phyloP scores from a whole-genome alignment of 1,140 invertebrate species.

The Colletes gigas region DNA sequence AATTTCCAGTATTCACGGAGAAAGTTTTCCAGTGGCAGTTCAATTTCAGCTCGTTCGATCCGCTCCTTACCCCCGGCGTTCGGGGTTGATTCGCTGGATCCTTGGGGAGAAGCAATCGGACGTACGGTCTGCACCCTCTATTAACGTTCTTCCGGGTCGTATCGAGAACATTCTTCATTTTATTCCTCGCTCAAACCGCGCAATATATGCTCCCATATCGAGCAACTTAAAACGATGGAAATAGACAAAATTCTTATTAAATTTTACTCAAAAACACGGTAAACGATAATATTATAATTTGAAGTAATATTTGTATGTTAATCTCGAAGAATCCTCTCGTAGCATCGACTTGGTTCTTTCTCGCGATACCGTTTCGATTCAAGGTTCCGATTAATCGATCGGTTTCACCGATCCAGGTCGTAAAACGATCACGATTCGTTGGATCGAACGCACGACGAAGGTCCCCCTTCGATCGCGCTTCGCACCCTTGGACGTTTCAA shows the following conservation, averaged over 20 bases:
- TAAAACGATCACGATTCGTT: not conserved
- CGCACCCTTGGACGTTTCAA: conserved; percentile 19
- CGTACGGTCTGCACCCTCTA: too few relatives aligned
- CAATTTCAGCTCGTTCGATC: not conserved
- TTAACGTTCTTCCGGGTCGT: not conserved
- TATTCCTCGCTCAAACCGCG: too few relatives aligned
- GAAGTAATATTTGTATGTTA: too few relatives aligned
- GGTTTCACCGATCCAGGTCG: not conserved
- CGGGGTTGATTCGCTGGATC: not conserved
- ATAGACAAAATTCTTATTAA: too few relatives aligned
- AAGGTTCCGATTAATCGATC: not conserved
- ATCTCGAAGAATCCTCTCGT: too few relatives aligned
- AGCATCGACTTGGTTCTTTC: not conserved
- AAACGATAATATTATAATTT: too few relatives aligned
- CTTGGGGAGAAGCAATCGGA: not conserved
- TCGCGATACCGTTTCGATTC: not conserved
- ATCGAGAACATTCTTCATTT: not conserved
- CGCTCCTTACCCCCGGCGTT: not conserved
- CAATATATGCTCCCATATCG: too few relatives aligned
- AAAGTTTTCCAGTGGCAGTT: not conserved
- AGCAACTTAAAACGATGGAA: too few relatives aligned
- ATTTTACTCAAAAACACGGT: too few relatives aligned
- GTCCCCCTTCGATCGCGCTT: not conserved
- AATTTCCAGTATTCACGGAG: not conserved
- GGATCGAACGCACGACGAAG: not conserved